A percentile compares a stretch with the other conserved stretches of the same genome.
These are phyloP conservation scores for Vandiemenella viatica DNA, from an alignment of 2,888 invertebrate species.

Conservation along the genomic window DNA sequence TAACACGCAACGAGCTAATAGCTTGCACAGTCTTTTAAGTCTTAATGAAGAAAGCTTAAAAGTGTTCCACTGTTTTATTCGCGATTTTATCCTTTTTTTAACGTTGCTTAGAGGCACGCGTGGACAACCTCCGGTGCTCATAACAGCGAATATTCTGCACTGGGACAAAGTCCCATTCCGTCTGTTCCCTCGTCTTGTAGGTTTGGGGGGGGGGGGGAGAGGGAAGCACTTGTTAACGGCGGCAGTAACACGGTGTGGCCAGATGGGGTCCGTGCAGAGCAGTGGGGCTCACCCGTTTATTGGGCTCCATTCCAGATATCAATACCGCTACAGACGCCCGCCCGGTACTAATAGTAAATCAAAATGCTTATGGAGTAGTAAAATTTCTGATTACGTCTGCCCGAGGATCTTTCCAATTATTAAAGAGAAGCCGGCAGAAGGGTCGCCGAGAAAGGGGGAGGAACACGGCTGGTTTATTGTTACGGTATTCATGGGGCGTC, in stretches of 20 bases:
- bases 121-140: too few species aligned
- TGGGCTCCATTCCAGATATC: not conserved
- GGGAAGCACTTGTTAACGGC: not conserved
- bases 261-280: not conserved
- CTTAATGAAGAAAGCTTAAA: too few species aligned
- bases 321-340: not conserved
- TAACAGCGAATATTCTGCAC: too few species aligned
- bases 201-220: not conserved
- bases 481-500: not conserved
- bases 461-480: not conserved
- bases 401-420: slow-evolving; percentile 9
- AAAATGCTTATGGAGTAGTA: slow-evolving; percentile 12
- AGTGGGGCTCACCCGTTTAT: too few species aligned
- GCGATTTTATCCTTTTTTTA: too few species aligned
- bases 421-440: slow-evolving; percentile 3
- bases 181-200: too few species aligned
- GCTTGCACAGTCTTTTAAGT: too few species aligned
- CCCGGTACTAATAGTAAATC: slow-evolving; percentile 10
- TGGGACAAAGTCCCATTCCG: too few species aligned
- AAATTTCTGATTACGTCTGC: slow-evolving; percentile 11
- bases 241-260: not conserved
- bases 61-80: too few species aligned
- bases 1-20: too few species aligned
- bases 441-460: not conserved
- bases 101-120: too few species aligned